Conservation (phyloP, 2,888 invertebrate genomes). For the Lycocerus yunnanus region DNA sequence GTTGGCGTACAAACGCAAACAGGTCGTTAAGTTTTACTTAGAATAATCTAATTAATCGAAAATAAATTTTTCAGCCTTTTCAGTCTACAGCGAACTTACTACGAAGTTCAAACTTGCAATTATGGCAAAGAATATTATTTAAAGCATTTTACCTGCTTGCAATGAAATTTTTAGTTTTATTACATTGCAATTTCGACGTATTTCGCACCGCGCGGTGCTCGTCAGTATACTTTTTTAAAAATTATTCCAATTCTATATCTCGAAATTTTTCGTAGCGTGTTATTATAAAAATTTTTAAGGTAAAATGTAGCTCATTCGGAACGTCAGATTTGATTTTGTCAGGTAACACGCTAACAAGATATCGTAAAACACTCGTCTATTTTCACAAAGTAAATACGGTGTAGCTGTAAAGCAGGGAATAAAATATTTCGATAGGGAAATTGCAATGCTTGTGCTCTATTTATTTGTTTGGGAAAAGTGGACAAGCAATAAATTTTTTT, state of each 20-base stretch:
- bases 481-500: constrained; percentile 6
- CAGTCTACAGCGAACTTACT: not conserved
- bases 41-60: constrained; percentile 5
- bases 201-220: not conserved
- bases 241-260: not conserved
- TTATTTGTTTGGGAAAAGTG: constrained; percentile 13
- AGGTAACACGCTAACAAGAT: constrained; percentile 25
- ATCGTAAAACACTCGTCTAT: constrained; percentile 26
- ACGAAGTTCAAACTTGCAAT: not conserved
- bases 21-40: constrained; percentile 2
- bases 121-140: not conserved
- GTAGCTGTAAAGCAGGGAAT: constrained; percentile 24
- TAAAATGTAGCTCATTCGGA: constrained; percentile 16
- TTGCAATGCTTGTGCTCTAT: constrained; percentile 15
- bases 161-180: not conserved
- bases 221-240: not conserved
- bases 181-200: not conserved
- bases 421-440: constrained; percentile 30
- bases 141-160: not conserved
- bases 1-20: constrained; percentile 3
- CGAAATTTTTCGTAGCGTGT: not conserved
- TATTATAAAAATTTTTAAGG: not conserved
- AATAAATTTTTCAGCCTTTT: not conserved
- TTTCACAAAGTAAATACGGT: constrained; percentile 30
- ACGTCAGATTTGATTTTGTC: constrained; percentile 22